These are phyloP conservation scores for Diploptera punctata DNA, from an alignment of 2,888 invertebrate genomes.

Conservation along the genomic window DNA sequence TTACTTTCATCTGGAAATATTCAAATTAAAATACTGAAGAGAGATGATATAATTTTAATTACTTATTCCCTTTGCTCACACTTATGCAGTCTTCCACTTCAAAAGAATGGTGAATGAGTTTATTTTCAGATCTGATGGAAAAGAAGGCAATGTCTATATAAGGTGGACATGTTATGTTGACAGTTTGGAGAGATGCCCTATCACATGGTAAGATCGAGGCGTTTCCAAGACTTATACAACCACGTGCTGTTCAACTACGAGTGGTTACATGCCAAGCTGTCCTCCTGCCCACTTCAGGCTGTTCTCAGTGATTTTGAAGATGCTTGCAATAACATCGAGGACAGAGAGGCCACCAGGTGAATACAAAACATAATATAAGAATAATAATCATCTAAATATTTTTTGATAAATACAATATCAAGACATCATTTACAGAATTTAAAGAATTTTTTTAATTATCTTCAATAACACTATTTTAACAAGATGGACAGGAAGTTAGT, in stretches of 20 bases:
- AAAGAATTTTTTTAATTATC: too few species aligned
- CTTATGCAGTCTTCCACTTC: too few species aligned
- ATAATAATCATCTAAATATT: not conserved
- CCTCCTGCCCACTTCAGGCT: slow-evolving; percentile 94
- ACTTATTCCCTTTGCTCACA: too few species aligned
- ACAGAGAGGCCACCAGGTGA: slow-evolving; percentile 80
- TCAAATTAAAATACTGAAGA: too few species aligned
- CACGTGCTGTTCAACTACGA: slow-evolving; percentile 97
- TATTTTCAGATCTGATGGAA: too few species aligned
- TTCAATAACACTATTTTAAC: too few species aligned
- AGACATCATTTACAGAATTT: not conserved
- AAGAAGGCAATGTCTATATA: too few species aligned
- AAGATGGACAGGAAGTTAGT: too few species aligned
- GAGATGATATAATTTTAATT: too few species aligned
- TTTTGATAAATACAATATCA: not conserved
- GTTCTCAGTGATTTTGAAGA: slow-evolving; percentile 97
- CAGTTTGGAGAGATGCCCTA: slow-evolving; percentile 95
- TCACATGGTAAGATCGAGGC: slow-evolving; percentile 89
- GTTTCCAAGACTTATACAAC: slow-evolving; percentile 88
- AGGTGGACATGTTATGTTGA: slow-evolving; percentile 44
- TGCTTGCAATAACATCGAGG: slow-evolving; percentile 79
- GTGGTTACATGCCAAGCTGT: slow-evolving; percentile 95
- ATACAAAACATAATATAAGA: not conserved
- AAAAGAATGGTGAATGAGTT: too few species aligned
- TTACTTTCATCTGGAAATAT: too few species aligned